Evolutionary conservation across 2,797 vertebrate species (phyloP).

Genomic region (Tokudaia tokunoshimensis): DNA sequence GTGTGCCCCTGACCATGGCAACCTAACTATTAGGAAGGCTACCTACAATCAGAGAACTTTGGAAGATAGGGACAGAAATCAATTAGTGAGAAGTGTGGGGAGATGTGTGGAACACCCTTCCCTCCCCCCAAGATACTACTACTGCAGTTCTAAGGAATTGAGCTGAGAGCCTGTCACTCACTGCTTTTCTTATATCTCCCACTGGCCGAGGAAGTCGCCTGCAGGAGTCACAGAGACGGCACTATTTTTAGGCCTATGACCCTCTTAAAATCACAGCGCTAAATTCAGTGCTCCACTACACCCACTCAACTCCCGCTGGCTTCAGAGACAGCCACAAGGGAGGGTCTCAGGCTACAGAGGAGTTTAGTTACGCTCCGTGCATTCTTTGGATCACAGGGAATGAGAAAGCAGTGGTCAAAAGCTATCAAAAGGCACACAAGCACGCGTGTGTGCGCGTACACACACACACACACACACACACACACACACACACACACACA

Average conservation of each 20-base stretch:
- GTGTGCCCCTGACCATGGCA: not conserved
- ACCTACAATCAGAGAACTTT: not conserved
- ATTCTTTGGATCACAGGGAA: conserved; percentile 35
- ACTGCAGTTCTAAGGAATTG: not conserved
- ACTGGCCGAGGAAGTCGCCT: conserved; percentile 67
- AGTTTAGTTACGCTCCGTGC: not conserved
- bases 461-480: not conserved
- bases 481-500: not conserved
- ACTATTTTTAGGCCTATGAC: conserved; percentile 89
- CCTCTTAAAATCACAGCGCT: conserved; percentile 78
- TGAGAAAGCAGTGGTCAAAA: not conserved
- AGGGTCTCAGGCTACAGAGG: not conserved
- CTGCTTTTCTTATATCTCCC: conserved; percentile 16
- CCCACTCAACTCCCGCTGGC: conserved; percentile 75
- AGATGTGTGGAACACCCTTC: not conserved
- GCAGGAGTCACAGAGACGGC: conserved; percentile 80
- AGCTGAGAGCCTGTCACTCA: not conserved
- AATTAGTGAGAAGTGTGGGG: not conserved
- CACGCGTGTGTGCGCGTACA: not conserved
- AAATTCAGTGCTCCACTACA: conserved; percentile 72
- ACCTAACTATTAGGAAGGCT: not conserved
- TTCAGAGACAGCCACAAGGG: not conserved
- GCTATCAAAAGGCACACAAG: not conserved
- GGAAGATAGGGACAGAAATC: not conserved
- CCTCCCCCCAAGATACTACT: not conserved